These are phyloP conservation scores for Ascaphus truei DNA, from an alignment of 2,113 vertebrate species.

Conservation along the genomic window DNA sequence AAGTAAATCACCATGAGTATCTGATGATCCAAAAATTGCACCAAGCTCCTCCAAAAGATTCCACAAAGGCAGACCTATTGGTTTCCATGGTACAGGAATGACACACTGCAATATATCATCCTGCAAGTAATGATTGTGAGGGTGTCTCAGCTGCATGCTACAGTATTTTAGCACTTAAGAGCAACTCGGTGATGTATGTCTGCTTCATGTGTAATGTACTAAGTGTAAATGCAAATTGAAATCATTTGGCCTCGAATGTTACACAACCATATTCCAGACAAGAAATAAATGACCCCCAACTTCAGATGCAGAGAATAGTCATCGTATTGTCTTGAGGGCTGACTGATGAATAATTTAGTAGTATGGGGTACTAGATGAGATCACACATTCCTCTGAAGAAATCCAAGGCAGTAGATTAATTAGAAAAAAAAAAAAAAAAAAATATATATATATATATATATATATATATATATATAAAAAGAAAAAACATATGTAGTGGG, in stretches of 20 bases:
- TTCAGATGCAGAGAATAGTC: conserved; percentile 14
- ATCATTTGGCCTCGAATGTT: neutral
- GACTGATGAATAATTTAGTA: neutral
- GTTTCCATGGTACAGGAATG: neutral
- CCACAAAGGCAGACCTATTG: neutral
- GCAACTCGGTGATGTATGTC: neutral
- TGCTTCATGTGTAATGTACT: neutral
- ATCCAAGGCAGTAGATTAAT: neutral
- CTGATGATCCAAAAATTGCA: neutral
- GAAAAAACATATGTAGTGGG: too few relatives aligned
- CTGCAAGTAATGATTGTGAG: neutral
- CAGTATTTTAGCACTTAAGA: neutral
- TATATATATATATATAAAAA: too few relatives aligned
- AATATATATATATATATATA: too few relatives aligned
- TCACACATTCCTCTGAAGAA: neutral
- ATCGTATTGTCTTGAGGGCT: neutral
- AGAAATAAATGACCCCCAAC: neutral
- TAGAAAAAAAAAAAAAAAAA: neutral
- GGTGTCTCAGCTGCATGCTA: neutral
- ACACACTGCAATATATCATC: neutral
- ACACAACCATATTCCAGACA: neutral
- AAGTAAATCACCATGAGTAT: neutral
- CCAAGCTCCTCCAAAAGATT: neutral
- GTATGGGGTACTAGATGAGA: conserved; percentile 2
- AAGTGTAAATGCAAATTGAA: neutral